phyloP scores from a whole-genome alignment of 2,113 vertebrate genomes.

The Sturnus vulgaris region DNA sequence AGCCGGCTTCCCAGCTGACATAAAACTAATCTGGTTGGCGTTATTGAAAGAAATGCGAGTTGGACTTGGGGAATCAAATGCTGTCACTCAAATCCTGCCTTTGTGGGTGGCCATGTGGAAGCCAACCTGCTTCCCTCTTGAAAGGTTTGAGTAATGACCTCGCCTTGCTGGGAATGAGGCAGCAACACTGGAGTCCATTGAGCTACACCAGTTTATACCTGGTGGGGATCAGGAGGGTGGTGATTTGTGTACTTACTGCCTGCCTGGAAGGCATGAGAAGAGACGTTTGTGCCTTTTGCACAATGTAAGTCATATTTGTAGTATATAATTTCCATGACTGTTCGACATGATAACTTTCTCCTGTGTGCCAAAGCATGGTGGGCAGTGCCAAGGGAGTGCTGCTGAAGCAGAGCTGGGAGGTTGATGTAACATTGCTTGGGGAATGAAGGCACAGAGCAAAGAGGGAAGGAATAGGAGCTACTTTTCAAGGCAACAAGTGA shows the following conservation, averaged over 20 bases:
- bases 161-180: not conserved
- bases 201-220: not conserved
- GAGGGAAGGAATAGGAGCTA: not conserved
- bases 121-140: not conserved
- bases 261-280: not conserved
- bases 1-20: not conserved
- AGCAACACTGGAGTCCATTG: not conserved
- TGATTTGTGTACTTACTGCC: not conserved
- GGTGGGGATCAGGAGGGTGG: not conserved
- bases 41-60: not conserved
- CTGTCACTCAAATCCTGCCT: not conserved
- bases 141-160: not conserved
- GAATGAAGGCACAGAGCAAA: not conserved
- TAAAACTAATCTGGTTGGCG: not conserved
- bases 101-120: not conserved
- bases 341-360: not conserved
- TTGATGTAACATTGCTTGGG: not conserved
- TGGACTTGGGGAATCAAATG: not conserved
- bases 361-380: not conserved
- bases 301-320: not conserved
- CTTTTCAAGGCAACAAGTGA: not conserved
- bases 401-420: not conserved
- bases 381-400: not conserved
- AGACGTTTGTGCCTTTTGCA: not conserved
- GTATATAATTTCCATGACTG: not conserved